Base-by-base conservation (phyloP, 2,113 vertebrate genomes). In the Paraplagusia blochii region DNA sequence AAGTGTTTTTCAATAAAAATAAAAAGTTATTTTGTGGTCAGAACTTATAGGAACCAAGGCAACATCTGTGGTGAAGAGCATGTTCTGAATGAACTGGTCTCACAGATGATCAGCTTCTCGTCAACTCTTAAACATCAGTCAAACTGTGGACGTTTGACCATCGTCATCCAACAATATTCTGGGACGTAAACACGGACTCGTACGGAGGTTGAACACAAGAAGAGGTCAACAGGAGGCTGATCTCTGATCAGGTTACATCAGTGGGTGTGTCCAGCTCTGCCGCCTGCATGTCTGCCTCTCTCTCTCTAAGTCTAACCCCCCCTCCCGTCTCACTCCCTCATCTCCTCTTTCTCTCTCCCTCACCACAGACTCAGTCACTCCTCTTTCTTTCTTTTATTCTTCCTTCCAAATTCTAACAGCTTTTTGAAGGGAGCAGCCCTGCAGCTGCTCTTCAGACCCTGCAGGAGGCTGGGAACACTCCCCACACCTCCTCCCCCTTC, bases 201-300 rank as follows among this genome's bases (percentile, higher is more conserved):
- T 55, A 59, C 36, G 36, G 47, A 35, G 55, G 61, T 58, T 69
- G 33, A 67, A 77, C 39, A 78, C 72, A 80, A 77, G 78, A 52
- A 68, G 83, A 84, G 82, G 80, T 81, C 82, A 82, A 81, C 72
- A 78, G 80, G 72, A 49, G 75, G 76, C 73, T 82, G 84, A 80
- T 78, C 73, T 83, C 61, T 84, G 87, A 88, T 90, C 89, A 81
- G 82, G 86, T 90, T 90, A 88, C 88, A 88, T 62, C 79, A 83
- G 86, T 89, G 89, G 90, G 90, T 87, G 88, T 89, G 89, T 87
- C 76, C 81, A 56, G 66, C 76, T 78, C 84, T 86, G 87, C 84
- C 83, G 90, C 85, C 89, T 88, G 77, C 65, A 76, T 88, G 89
- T 91, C 90, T 90, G 85, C 76, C 79, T 83, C 78, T 80, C 74